Evolutionary conservation across 2,113 vertebrate species (phyloP).

Genomic region (Ranitomeya imitator): DNA sequence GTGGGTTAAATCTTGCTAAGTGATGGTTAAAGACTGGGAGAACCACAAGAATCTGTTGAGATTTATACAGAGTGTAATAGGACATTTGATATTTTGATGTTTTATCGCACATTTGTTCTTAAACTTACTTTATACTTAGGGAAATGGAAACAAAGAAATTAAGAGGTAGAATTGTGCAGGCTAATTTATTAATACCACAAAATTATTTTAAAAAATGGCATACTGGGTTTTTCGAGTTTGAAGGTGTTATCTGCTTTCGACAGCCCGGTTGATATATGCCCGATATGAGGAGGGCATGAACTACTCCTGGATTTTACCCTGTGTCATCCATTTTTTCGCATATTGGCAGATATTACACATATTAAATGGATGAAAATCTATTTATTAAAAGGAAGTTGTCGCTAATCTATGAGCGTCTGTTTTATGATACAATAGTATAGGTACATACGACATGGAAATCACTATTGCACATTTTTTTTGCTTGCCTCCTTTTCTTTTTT

Average conservation of each 20-base stretch:
- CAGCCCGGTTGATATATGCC: background rate
- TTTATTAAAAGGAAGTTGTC: too few species aligned
- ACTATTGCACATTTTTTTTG: too few species aligned
- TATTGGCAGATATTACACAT: too few species aligned
- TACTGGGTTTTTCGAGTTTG: background rate
- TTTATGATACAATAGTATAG: too few species aligned
- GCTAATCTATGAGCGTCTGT: too few species aligned
- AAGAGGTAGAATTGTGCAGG: background rate
- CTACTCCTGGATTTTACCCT: background rate
- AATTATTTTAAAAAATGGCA: background rate
- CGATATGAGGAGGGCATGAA: background rate
- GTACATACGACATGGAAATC: too few species aligned
- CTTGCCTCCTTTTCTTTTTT: too few species aligned
- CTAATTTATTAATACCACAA: background rate
- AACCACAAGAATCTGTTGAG: slow-evolving; percentile 35
- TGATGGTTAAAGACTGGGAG: slow-evolving; percentile 25
- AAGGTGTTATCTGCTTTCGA: background rate
- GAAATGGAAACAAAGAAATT: background rate
- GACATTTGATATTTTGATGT: slow-evolving; percentile 33
- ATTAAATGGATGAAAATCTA: too few species aligned
- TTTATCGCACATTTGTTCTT: slow-evolving; percentile 14
- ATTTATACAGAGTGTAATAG: slow-evolving; percentile 13
- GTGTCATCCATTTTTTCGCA: too few species aligned
- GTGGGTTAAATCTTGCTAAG: slow-evolving; percentile 32
- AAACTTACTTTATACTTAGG: background rate